Percentiles rank a stretch among this genome's conserved stretches.
Conservation (phyloP, 2,113 vertebrate species). For the Camelus bactrianus region DNA sequence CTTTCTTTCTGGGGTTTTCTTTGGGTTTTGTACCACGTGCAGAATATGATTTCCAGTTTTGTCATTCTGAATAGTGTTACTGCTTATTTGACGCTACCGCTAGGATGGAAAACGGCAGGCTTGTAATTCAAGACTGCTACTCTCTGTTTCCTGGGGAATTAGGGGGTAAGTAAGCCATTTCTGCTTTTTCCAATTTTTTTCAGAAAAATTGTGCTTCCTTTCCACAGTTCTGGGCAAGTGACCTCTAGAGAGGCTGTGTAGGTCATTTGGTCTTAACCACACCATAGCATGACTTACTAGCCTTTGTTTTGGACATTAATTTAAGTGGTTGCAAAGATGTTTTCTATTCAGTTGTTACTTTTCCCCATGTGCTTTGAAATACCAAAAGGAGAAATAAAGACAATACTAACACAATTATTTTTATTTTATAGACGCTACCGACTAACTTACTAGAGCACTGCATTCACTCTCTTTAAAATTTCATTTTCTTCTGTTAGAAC, state of each 20-base stretch:
- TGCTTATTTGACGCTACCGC: neutral
- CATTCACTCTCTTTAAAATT: neutral
- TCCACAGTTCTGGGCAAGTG: neutral
- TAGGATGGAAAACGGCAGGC: neutral
- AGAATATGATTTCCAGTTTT: neutral
- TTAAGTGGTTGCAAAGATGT: neutral
- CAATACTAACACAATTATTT: neutral
- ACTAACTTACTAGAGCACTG: neutral
- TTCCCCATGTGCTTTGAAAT: neutral
- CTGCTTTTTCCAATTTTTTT: neutral
- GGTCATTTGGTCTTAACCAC: neutral
- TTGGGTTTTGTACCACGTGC: neutral
- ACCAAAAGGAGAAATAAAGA: neutral
- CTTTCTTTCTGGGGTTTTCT: neutral
- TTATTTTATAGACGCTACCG: neutral
- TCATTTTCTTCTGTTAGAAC: neutral
- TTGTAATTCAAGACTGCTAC: neutral
- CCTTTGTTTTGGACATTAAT: neutral
- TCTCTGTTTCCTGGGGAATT: neutral
- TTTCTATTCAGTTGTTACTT: slow-evolving; percentile 3
- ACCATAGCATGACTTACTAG: neutral
- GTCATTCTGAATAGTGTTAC: neutral
- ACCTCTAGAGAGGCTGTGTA: neutral
- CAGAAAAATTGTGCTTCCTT: neutral
- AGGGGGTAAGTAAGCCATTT: neutral